Percentiles rank a stretch among this genome's conserved stretches.
Conservation (phyloP, 2,888 invertebrate genomes). For the Drosophila diplacantha region DNA sequence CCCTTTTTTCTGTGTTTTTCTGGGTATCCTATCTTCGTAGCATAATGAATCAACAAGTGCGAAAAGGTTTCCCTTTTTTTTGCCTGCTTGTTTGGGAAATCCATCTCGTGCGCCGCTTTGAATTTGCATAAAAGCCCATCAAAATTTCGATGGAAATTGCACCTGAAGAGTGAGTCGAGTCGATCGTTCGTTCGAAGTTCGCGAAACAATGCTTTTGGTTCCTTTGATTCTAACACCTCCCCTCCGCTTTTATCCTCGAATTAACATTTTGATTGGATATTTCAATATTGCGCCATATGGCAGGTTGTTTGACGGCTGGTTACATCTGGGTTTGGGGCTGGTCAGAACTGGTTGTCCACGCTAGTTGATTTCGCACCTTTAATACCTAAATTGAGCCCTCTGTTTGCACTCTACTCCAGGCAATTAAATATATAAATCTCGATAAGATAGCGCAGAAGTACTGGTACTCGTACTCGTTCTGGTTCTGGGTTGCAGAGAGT, state of each 20-base stretch:
- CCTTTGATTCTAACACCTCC: slow-evolving; percentile 29
- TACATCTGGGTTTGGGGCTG: slow-evolving; percentile 22
- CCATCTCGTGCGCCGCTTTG: slow-evolving; percentile 4
- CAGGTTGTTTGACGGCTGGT: slow-evolving; percentile 31
- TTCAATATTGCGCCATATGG: slow-evolving; percentile 71
- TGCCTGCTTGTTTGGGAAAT: not conserved
- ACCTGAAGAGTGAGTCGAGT: slow-evolving; percentile 7
- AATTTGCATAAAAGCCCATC: slow-evolving; percentile 58
- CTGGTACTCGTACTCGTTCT: slow-evolving; percentile 34
- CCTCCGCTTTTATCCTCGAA: slow-evolving; percentile 41
- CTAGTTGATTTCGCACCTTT: slow-evolving; percentile 42
- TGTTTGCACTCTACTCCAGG: slow-evolving; percentile 43
- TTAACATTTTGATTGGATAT: slow-evolving; percentile 73
- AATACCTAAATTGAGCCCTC: slow-evolving; percentile 34
- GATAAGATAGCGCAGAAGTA: slow-evolving; percentile 51
- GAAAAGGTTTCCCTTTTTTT: slow-evolving; percentile 17
- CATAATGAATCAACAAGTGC: slow-evolving; percentile 59
- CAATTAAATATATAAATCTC: slow-evolving; percentile 25
- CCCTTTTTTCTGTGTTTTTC: slow-evolving; percentile 17
- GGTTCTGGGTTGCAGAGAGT: slow-evolving; percentile 1
- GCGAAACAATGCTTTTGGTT: slow-evolving; percentile 15
- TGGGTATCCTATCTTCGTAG: slow-evolving; percentile 4
- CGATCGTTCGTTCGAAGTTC: slow-evolving; percentile 6
- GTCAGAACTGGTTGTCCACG: slow-evolving; percentile 20
- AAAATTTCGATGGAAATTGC: slow-evolving; percentile 20